Conservation (phyloP, 2,113 vertebrate genomes). For the Notothenia coriiceps region DNA sequence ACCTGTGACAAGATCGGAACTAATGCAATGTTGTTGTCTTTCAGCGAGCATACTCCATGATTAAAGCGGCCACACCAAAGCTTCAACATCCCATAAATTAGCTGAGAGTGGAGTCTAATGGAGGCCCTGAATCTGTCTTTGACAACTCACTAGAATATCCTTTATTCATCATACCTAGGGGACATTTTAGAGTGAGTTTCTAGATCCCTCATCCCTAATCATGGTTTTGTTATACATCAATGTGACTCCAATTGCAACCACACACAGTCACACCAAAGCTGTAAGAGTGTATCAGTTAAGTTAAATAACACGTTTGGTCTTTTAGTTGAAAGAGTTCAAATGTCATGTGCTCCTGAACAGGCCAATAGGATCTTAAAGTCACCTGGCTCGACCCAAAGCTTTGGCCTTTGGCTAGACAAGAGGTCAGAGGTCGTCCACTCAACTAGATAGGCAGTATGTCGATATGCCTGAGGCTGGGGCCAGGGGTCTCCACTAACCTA, state of each 20-base stretch:
- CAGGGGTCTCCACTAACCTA: slow-evolving; percentile 54
- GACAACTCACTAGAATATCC: slow-evolving; percentile 11
- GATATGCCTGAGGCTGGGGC: slow-evolving; percentile 56
- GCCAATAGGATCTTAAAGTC: slow-evolving; percentile 63
- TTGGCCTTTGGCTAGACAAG: slow-evolving; percentile 69
- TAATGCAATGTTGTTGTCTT: slow-evolving; percentile 31
- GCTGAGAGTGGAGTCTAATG: slow-evolving; percentile 19
- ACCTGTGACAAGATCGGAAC: slow-evolving; percentile 43
- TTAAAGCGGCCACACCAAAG: slow-evolving; percentile 40
- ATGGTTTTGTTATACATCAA: slow-evolving; percentile 10
- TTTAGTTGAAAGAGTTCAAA: slow-evolving; percentile 65
- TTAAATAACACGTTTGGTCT: slow-evolving; percentile 39
- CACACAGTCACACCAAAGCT: slow-evolving; percentile 7
- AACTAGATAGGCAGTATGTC: slow-evolving; percentile 66
- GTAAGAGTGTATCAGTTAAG: slow-evolving; percentile 53
- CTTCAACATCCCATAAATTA: slow-evolving; percentile 27
- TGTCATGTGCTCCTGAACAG: slow-evolving; percentile 55
- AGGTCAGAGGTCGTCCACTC: slow-evolving; percentile 74
- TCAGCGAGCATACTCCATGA: background rate
- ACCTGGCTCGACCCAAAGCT: slow-evolving; percentile 73
- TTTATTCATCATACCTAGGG: background rate
- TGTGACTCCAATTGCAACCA: background rate
- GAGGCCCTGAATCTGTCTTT: slow-evolving; percentile 1
- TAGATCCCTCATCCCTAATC: slow-evolving; percentile 8
- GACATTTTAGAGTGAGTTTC: background rate